Conservation (phyloP, 2,797 vertebrate genomes). For the Xenopus petersii region DNA sequence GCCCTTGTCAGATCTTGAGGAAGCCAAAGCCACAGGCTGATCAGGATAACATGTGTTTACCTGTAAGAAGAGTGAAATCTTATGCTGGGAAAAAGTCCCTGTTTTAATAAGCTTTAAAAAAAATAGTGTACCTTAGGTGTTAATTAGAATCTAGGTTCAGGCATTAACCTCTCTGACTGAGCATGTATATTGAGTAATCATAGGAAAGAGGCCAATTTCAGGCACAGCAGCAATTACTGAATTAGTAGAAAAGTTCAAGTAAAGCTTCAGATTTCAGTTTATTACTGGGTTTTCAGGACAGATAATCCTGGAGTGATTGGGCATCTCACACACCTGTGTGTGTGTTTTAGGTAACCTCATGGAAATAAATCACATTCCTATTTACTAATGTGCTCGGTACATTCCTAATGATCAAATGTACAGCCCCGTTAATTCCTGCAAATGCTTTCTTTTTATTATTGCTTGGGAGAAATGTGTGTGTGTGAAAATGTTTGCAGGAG, state of each 20-base stretch:
- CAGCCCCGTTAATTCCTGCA: constrained; percentile 2
- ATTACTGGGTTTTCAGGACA: constrained; percentile 82
- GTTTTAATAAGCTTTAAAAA: constrained; percentile 69
- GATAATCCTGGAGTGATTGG: constrained; percentile 77
- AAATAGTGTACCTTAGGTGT: constrained; percentile 70
- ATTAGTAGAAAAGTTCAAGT: constrained; percentile 94
- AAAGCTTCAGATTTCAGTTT: constrained; percentile 87
- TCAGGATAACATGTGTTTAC: constrained; percentile 46
- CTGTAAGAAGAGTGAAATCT: constrained; percentile 60
- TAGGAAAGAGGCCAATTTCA: constrained; percentile 75
- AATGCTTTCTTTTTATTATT: constrained; percentile 1
- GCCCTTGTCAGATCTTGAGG: constrained; percentile 46
- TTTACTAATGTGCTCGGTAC: constrained; percentile 14
- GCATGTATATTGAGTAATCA: constrained; percentile 74
- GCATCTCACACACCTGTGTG: constrained; percentile 69
- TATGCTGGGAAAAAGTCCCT: constrained; percentile 64
- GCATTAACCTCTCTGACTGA: constrained; percentile 75
- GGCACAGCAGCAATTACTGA: constrained; percentile 92
- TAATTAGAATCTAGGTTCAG: constrained; percentile 82
- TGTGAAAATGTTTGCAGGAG: background rate
- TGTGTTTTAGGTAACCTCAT: constrained; percentile 50
- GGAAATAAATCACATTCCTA: constrained; percentile 54
- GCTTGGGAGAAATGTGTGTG: background rate
- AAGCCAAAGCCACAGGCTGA: constrained; percentile 46
- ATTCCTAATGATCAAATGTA: constrained; percentile 35